Percentiles rank a stretch among this genome's conserved stretches.
phyloP scores from a whole-genome alignment of 2,113 vertebrate genomes.

The Albula goreensis region DNA sequence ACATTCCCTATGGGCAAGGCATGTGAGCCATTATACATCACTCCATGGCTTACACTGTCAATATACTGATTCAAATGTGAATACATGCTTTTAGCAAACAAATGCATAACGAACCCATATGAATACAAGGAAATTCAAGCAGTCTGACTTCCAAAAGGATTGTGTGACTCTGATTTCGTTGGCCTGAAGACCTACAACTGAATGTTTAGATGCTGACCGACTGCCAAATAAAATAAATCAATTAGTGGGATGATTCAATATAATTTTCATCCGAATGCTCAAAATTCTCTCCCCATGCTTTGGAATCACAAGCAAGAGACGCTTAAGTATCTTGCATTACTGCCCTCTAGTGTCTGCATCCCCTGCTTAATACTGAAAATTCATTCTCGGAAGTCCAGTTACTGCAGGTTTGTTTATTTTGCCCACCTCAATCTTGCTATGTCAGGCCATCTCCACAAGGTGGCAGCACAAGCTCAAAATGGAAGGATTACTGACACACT shows the following conservation, averaged over 20 bases:
- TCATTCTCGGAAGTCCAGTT: neutral
- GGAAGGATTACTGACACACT: neutral
- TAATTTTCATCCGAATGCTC: neutral
- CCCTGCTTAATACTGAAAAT: neutral
- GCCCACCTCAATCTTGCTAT: neutral
- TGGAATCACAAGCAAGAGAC: neutral
- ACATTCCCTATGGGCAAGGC: conserved; percentile 78
- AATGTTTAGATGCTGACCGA: too few relatives aligned
- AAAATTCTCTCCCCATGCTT: too few relatives aligned
- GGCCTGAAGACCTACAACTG: neutral
- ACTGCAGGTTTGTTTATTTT: neutral
- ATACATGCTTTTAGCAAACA: neutral
- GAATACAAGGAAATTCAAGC: neutral
- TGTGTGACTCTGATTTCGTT: neutral
- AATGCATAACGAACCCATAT: neutral
- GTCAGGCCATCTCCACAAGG: conserved; percentile 13
- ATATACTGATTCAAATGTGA: neutral
- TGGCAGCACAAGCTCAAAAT: conserved; percentile 7
- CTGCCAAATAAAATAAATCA: neutral
- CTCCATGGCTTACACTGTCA: neutral
- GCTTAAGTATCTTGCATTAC: neutral
- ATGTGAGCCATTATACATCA: neutral
- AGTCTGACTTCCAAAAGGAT: neutral
- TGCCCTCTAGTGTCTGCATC: neutral
- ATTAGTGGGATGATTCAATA: neutral